Evolutionary conservation across 2,113 vertebrate species (phyloP).

Genomic region (Dolichallabes microphthalmus): DNA sequence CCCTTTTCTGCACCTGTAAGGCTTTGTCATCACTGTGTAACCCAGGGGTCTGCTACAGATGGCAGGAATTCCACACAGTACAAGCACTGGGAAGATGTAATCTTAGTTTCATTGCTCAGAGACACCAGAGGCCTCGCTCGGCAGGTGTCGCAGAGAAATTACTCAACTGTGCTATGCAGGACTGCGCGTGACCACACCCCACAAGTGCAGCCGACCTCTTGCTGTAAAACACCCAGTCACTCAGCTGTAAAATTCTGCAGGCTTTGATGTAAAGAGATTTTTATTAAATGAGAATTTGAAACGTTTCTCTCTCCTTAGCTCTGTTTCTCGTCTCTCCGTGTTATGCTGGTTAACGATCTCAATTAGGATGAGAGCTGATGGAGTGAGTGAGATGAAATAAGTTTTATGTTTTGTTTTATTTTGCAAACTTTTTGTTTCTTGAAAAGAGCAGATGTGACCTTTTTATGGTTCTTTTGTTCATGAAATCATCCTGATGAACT

Average conservation of each 20-base stretch:
- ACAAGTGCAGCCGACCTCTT: not conserved
- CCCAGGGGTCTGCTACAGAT: not conserved
- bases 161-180: not conserved
- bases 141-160: not conserved
- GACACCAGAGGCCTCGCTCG: not conserved
- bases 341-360: constrained; percentile 26
- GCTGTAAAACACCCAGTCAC: constrained; percentile 20
- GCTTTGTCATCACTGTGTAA: not conserved
- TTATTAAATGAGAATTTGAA: constrained; percentile 42
- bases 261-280: constrained; percentile 47
- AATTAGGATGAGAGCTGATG: constrained; percentile 24
- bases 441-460: constrained; percentile 39
- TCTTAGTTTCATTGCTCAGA: not conserved
- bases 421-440: constrained; percentile 35
- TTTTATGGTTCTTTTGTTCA: constrained; percentile 23
- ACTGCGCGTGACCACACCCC: not conserved
- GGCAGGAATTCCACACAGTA: not conserved
- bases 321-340: constrained; percentile 10
- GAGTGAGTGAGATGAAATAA: constrained; percentile 31
- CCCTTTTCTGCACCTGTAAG: not conserved
- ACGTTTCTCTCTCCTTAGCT: not conserved
- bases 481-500: constrained; percentile 47
- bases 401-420: constrained; percentile 41
- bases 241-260: constrained; percentile 38
- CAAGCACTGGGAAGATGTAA: constrained; percentile 2